Conservation (phyloP, 2,113 vertebrate genomes). For the Acrocephalus kingi region DNA sequence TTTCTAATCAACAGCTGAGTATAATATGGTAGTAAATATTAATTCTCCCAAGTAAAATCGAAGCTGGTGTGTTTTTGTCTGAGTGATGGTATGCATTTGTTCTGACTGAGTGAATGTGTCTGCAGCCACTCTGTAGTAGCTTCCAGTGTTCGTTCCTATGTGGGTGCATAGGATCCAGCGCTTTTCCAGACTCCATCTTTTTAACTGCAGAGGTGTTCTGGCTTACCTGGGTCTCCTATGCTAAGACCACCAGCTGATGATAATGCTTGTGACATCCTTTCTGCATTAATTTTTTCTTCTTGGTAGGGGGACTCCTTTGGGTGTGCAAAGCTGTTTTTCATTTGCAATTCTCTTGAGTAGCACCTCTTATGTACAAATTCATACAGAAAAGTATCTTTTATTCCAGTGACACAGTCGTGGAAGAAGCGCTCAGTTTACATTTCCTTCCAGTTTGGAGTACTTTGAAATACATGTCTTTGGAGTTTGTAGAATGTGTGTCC, state of each 20-base stretch:
- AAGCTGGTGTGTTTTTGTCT: neutral
- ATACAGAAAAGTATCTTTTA: neutral
- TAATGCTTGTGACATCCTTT: neutral
- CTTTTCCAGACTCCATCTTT: neutral
- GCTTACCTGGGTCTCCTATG: neutral
- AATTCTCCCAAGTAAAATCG: neutral
- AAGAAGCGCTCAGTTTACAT: neutral
- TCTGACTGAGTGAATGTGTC: neutral
- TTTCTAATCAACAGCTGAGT: neutral
- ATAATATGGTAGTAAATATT: neutral
- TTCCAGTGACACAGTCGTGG: neutral
- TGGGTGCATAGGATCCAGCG: fast-evolving
- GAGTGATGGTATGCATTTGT: neutral
- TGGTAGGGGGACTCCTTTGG: neutral
- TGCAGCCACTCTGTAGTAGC: neutral
- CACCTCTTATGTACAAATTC: neutral
- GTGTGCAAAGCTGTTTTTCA: neutral
- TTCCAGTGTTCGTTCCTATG: fast-evolving
- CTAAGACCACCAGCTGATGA: neutral
- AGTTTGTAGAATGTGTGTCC: neutral
- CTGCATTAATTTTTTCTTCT: neutral
- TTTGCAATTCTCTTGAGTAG: neutral
- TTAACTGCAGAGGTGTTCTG: neutral
- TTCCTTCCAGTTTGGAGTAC: neutral
- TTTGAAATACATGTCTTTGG: neutral